These are phyloP conservation scores for Poeciliopsis presidionis DNA, from an alignment of 2,797 vertebrate genomes.

Conservation along the genomic window DNA sequence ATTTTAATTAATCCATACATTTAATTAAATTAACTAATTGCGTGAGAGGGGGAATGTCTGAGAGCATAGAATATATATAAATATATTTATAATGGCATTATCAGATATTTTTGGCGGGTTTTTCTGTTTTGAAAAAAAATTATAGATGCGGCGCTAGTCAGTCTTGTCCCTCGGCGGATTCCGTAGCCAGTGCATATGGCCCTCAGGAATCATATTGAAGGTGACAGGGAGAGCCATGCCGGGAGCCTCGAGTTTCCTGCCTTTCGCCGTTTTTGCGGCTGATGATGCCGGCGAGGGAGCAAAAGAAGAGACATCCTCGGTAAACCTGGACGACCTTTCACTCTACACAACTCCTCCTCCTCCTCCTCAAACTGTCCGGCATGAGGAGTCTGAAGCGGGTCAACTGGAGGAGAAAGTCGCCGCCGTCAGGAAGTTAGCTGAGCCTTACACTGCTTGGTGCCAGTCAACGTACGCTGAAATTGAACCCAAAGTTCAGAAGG, in stretches of 20 bases:
- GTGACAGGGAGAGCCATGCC: constrained; percentile 67
- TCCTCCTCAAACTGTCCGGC: constrained; percentile 36
- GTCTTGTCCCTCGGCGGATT: constrained; percentile 46
- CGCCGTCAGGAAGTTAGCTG: constrained; percentile 55
- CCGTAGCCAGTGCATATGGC: constrained; percentile 60
- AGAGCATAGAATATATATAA: not conserved
- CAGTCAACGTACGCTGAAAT: constrained; percentile 78
- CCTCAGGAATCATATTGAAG: constrained; percentile 63
- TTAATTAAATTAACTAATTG: not conserved
- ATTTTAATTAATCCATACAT: not conserved
- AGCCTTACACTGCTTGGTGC: constrained; percentile 71
- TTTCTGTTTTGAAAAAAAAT: not conserved
- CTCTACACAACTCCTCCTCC: constrained; percentile 70
- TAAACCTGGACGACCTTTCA: constrained; percentile 69
- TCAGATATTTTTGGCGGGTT: not conserved
- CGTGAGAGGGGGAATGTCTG: not conserved
- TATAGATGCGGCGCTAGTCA: constrained; percentile 1
- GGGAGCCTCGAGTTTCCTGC: constrained; percentile 16
- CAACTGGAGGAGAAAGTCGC: constrained; percentile 74
- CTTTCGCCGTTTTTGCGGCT: constrained; percentile 50
- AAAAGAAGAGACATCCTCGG: not conserved
- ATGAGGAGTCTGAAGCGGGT: constrained; percentile 60
- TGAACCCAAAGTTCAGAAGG: constrained; percentile 84
- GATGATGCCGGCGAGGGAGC: constrained; percentile 40
- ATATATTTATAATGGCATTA: not conserved